Evolutionary conservation across 1,140 invertebrate species (phyloP), one percentile per base, ranked within the genome.

Genomic region (Teleogryllus occipitalis): DNA sequence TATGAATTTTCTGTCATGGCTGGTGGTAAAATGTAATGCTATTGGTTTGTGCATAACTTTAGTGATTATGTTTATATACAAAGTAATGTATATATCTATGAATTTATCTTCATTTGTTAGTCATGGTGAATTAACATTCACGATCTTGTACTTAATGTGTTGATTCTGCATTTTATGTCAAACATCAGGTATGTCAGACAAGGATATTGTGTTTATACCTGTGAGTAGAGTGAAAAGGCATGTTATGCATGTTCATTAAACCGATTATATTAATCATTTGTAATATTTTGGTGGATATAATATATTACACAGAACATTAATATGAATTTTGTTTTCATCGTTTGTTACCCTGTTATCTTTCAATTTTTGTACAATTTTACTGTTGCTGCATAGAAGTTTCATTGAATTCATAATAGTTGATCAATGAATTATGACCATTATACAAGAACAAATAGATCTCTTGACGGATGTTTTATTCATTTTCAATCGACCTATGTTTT

Each of bases 251-350:
- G 54, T 65, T 65, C 10, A 65, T 65, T 10, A 65, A 65, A 65
- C 54, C 10, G 54, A 65, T 65, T 65, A 65, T 65, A 65, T 65
- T 65, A 65, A 65, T 65, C 54, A 65, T 65, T 65, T 65, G 54
- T 65, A 65, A 65, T 65, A 65, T 65, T 65, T 65, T 65, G 54
- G 54, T 65, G 54, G 54, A 65, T 65, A 65, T 65, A 65, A 65
- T 65, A 65, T 65, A 65, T 65, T 65, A 65, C 54, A 65, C 18
- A 39, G 27, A 14, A 65, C 18, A 65, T 14, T 14, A 65, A 65
- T 14, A 65, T 65, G 10, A 65, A 14, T 65, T 65, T 18, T 65
- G 10, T 65, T 65, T 65, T 65, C 54, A 3, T 65, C 7, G 27
- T 39, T 39, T 39, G 27, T 5, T 1, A 39, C 5, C 27, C 27